Evolutionary conservation across 2,888 invertebrate genomes (phyloP), one percentile per base, ranked within the genome.

Genomic region (Andricus curvator): DNA sequence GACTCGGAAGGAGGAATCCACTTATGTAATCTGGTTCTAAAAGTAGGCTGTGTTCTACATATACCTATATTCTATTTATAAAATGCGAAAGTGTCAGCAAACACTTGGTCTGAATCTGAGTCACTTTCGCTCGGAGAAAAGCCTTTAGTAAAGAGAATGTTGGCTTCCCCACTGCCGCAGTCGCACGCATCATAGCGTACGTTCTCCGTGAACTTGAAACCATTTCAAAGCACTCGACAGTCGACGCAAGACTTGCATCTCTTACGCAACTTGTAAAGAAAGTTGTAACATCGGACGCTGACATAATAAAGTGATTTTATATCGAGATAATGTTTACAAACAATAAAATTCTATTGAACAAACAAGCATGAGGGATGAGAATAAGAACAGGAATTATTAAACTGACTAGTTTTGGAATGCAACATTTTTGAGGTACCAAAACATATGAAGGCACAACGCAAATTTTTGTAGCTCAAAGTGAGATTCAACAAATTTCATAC

Each of bases 181-280:
- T 48, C 17, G 48, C 4, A 62, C 74, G 17, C 51, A 22, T 74
- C 48, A 29, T 48, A 83, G 85, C 86, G 82, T 85, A 86, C 86
- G 83, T 85, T 87, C 86, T 82, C 86, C 85, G 80, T 88, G 88
- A 88, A 88, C 88, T 88, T 88, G 88, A 86, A 86, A 87, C 85
- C 85, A 86, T 62, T 62, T 15, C 62, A 62, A 62, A 62, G 62
- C 62, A 62, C 62, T 25, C 11, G 5, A 56, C 25, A 62, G 22
- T 62, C 62, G 15, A 29, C 62, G 62, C 62, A 56, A 56, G 11
- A 56, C n/a, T 56, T n/a, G 56, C 2, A n/a, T 37, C 81, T 80
- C 70, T 88, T 88, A 87, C 81, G 85, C 84, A 87, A 86, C 81
- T 82, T 60, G 56, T 60, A 17, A 48, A 48, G 48, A 17, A 48